Percentiles rank a stretch among this genome's conserved stretches.
Evolutionary conservation across 1,140 invertebrate genomes (phyloP).

Genomic region (Atta colombica): DNA sequence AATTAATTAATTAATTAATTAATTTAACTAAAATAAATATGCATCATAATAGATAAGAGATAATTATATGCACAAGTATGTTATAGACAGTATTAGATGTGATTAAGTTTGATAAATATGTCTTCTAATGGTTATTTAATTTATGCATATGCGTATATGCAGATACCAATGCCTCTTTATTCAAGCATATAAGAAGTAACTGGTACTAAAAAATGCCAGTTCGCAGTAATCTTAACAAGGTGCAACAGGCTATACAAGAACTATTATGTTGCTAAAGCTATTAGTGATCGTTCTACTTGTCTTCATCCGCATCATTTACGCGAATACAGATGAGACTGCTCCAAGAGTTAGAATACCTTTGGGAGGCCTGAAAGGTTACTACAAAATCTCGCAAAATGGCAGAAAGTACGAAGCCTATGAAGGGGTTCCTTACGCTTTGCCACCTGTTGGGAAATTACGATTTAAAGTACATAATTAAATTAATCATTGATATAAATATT

Average conservation of each 20-base stretch:
- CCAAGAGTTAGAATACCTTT: constrained; percentile 79
- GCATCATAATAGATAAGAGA: not conserved
- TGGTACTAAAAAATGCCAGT: not conserved
- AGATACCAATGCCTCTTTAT: not conserved
- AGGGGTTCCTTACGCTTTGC: constrained; percentile 89
- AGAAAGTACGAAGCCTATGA: constrained; percentile 87
- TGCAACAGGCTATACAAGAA: not conserved
- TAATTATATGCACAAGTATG: not conserved
- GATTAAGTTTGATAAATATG: not conserved
- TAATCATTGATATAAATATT: not conserved
- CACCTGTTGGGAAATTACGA: constrained; percentile 87
- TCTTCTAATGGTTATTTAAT: not conserved
- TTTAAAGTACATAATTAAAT: constrained; percentile 85
- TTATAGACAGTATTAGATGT: not conserved
- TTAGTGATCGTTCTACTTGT: not conserved
- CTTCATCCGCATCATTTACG: not conserved
- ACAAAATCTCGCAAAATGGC: constrained; percentile 80
- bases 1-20: not conserved
- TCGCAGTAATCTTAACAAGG: not conserved
- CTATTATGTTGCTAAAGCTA: not conserved
- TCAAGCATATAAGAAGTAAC: not conserved
- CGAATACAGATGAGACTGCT: constrained; percentile 56
- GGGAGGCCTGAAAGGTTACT: constrained; percentile 81
- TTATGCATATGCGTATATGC: not conserved
- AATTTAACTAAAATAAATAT: not conserved